Base-by-base conservation (phyloP, 2,113 vertebrate genomes). In the Ramphastos sulfuratus region DNA sequence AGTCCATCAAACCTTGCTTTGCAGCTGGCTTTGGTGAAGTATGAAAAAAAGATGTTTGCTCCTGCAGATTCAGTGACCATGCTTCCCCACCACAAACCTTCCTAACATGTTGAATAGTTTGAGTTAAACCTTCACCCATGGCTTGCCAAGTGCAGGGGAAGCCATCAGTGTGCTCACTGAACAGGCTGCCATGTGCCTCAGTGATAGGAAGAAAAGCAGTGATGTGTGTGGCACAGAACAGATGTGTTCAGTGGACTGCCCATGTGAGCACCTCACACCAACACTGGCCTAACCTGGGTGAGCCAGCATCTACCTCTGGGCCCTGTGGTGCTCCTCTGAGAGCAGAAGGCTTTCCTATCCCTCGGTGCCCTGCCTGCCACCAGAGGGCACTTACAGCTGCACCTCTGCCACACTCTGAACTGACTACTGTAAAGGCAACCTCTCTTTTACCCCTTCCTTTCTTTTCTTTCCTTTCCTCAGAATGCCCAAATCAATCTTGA, bases 41-140 rank as follows among this genome's bases (percentile, higher is more conserved):
- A 67, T n/a, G 55, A 83, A 28, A 79, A 79, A 90, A 66, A 33
- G 25, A 75, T 46, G 50, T 44, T 77, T 7, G 1, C 2, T 9
- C 71, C 70, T 88, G 35, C 82, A 63, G n/a, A 71, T 82, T 11
- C 84, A 66, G 44, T 72, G 60, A 80, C 7, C 48, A 66, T 15
- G 15, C 30, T 74, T 87, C 59, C 44, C 50, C 56, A 55, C n/a
- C 65, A 88, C 31, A 79, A 83, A 50, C 4, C 1, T 77, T 55
- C 72, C 55, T 64, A 31, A 15, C 4, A 2, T 1, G 4, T 55
- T n/a, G 55, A 86, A 33, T 25, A 50, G 70, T 39, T 82, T 90
- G 82, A 92, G 37, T 72, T 81, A 78, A 81, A 67, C 72, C 50
- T 75, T 82, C 75, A 78, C 10, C 78, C 55, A 20, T 76, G 76